A percentile compares a stretch with the other conserved stretches of the same genome.
Conservation (phyloP, 2,113 vertebrate species). For the Condylura cristata region DNA sequence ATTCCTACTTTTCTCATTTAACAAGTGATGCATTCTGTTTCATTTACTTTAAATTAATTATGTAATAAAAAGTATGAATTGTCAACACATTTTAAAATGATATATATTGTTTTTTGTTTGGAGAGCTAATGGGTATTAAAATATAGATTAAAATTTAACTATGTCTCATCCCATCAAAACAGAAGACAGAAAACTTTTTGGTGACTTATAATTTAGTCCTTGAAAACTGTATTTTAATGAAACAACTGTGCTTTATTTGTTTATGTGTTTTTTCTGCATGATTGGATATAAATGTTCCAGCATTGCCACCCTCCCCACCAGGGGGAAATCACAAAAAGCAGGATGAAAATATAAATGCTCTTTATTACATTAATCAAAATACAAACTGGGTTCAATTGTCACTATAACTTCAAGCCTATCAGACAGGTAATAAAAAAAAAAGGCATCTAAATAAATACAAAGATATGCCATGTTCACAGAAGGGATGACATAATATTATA, state of each 20-base stretch:
- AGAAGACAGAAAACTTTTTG: conserved; percentile 21
- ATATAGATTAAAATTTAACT: conserved; percentile 69
- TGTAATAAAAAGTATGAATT: conserved; percentile 64
- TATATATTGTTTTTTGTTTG: conserved; percentile 52
- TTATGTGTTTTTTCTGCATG: neutral
- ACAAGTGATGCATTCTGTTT: conserved; percentile 71
- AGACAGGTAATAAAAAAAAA: neutral
- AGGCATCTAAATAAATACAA: conserved; percentile 8
- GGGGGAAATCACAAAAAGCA: neutral
- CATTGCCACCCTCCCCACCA: neutral
- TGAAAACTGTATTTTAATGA: conserved; percentile 40
- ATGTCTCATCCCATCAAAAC: neutral
- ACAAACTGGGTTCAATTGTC: conserved; percentile 41
- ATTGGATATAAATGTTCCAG: neutral
- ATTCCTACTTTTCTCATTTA: conserved; percentile 70
- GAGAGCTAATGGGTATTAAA: conserved; percentile 51
- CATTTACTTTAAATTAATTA: conserved; percentile 74
- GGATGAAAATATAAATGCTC: neutral
- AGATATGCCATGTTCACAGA: neutral
- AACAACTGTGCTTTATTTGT: conserved; percentile 27
- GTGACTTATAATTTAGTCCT: conserved; percentile 15
- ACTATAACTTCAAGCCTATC: neutral
- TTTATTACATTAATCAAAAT: conserved; percentile 41
- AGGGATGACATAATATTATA: neutral
- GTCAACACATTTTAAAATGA: conserved; percentile 71